These are phyloP conservation scores for Eurypyga helias DNA, from an alignment of 2,113 vertebrate genomes.

Conservation along the genomic window DNA sequence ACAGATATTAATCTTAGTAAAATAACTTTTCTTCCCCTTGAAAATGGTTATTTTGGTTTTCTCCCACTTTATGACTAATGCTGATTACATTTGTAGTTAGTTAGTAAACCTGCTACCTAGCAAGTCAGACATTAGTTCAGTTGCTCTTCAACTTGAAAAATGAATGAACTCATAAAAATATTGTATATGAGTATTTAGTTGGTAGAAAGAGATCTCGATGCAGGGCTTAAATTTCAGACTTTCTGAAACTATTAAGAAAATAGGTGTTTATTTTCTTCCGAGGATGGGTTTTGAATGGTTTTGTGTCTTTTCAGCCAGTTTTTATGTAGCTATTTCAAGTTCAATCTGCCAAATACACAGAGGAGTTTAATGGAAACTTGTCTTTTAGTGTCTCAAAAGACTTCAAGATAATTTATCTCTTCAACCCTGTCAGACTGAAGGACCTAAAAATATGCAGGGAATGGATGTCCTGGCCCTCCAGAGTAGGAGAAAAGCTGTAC, in stretches of 20 bases:
- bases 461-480: background rate
- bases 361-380: background rate
- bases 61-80: background rate
- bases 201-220: background rate
- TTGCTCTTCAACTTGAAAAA: background rate
- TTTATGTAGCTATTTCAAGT: background rate
- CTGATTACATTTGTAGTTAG: background rate
- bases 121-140: background rate
- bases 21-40: background rate
- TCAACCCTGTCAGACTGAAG: background rate
- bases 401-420: background rate
- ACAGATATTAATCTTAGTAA: background rate
- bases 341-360: background rate
- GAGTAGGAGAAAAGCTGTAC: background rate
- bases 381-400: background rate
- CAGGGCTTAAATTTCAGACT: background rate
- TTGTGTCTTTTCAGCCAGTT: background rate
- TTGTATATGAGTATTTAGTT: background rate
- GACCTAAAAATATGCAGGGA: background rate
- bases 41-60: background rate
- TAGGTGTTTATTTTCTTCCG: background rate
- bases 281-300: background rate
- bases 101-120: background rate
- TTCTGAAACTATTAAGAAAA: background rate
- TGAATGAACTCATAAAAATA: background rate